These are phyloP conservation scores for Hoplodrina ambigua DNA, from an alignment of 2,888 invertebrate species.

Conservation along the genomic window DNA sequence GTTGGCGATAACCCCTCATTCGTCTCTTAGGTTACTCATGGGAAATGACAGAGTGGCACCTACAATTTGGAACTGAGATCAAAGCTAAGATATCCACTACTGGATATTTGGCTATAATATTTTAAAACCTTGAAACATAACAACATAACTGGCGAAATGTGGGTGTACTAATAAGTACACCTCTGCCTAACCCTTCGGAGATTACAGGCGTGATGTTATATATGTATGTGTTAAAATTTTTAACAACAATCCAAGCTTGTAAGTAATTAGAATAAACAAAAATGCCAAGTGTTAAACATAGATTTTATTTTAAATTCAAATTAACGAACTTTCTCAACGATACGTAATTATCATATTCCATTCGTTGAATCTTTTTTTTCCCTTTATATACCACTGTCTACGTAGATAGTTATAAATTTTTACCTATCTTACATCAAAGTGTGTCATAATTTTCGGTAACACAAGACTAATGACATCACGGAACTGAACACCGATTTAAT, in stretches of 20 bases:
- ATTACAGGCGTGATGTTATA: too few species aligned
- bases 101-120: neutral
- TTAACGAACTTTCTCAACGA: slow-evolving; percentile 42
- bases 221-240: too few species aligned
- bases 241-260: neutral
- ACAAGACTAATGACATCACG: slow-evolving; percentile 43
- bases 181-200: too few species aligned
- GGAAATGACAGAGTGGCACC: slow-evolving; percentile 53
- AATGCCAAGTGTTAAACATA: slow-evolving; percentile 10
- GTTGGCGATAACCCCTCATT: slow-evolving; percentile 37
- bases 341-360: slow-evolving; percentile 36
- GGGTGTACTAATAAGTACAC: too few species aligned
- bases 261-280: neutral
- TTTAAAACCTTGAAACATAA: neutral
- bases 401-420: slow-evolving; percentile 36
- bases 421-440: slow-evolving; percentile 53
- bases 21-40: slow-evolving; percentile 42
- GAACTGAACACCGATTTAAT: slow-evolving; percentile 55
- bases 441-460: slow-evolving; percentile 54
- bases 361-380: slow-evolving; percentile 29
- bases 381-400: slow-evolving; percentile 17
- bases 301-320: slow-evolving; percentile 7
- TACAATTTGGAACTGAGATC: slow-evolving; percentile 26
- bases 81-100: neutral
- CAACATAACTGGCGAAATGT: too few species aligned